Percentiles rank a stretch among this genome's conserved stretches.
These are phyloP conservation scores for Drosophila leontia DNA, from an alignment of 1,140 invertebrate species.

Conservation along the genomic window DNA sequence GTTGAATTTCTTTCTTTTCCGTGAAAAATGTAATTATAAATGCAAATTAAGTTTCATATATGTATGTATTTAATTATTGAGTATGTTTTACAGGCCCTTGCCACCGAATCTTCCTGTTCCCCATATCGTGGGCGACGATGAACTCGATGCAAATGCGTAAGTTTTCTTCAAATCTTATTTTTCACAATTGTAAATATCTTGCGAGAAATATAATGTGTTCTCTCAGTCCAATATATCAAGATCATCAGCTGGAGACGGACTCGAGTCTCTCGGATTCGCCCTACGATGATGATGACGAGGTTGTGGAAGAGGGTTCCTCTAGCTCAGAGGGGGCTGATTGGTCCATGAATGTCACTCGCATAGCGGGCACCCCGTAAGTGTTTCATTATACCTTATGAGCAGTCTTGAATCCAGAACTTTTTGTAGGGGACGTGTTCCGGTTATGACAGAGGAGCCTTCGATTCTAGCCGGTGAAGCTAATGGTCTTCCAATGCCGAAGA, in stretches of 20 bases:
- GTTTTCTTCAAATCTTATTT: not conserved
- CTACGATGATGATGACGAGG: not conserved
- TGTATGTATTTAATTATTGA: not conserved
- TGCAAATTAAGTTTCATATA: too few relatives aligned
- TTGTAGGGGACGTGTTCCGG: not conserved
- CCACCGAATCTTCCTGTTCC: conserved; percentile 13
- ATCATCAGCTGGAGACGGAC: not conserved
- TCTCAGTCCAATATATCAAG: not conserved
- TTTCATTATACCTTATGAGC: not conserved
- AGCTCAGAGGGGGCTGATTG: conserved; percentile 38
- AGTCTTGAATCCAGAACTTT: not conserved
- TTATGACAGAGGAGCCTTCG: not conserved
- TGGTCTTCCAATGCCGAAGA: not conserved
- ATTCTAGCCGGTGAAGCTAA: too few relatives aligned
- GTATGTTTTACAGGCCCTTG: conserved; percentile 26
- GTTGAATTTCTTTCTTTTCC: not conserved
- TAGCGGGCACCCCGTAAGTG: conserved; percentile 39
- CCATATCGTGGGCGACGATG: conserved; percentile 61
- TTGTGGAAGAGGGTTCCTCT: conserved; percentile 5
- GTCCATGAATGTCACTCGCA: conserved; percentile 43
- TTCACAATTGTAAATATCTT: not conserved
- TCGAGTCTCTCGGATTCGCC: not conserved
- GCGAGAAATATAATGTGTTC: not conserved
- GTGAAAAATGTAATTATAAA: conserved; percentile 8
- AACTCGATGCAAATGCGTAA: conserved; percentile 12